phyloP scores from a whole-genome alignment of 1,140 invertebrate species.

The Arctopsyche grandis region DNA sequence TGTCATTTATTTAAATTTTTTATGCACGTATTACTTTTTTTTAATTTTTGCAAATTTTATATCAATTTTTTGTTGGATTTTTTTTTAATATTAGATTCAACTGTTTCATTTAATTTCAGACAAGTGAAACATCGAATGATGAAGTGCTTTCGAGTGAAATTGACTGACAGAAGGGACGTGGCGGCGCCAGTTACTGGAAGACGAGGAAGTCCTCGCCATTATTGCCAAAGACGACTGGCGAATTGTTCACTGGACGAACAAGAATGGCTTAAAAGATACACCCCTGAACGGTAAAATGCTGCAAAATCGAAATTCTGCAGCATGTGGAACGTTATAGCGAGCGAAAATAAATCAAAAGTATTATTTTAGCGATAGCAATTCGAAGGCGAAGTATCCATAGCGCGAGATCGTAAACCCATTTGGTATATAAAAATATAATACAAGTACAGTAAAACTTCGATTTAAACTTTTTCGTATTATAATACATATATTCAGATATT shows the following conservation, averaged over 20 bases:
- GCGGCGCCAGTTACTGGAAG: background rate
- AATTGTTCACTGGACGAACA: conserved; percentile 48
- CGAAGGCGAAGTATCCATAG: no score
- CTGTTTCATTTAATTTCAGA: background rate
- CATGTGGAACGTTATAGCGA: no score
- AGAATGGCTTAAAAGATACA: conserved; percentile 50
- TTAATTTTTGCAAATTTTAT: no score
- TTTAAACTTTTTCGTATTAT: no score
- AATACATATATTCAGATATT: no score
- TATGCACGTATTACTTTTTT: no score
- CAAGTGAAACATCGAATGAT: conserved; percentile 1
- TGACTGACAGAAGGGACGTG: conserved; percentile 46
- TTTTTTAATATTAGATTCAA: no score
- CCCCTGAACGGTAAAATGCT: conserved; percentile 45
- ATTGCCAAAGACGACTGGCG: conserved; percentile 50
- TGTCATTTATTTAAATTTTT: no score
- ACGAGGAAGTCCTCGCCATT: conserved; percentile 46
- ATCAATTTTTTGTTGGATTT: no score
- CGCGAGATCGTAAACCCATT: no score
- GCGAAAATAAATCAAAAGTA: background rate
- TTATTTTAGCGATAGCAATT: background rate
- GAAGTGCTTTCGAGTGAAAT: conserved; percentile 52
- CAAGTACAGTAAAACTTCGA: no score
- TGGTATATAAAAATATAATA: no score
- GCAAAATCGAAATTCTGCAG: background rate